Percentiles rank a stretch among this genome's conserved stretches.
These are phyloP conservation scores for Chrysodeixis includens DNA, from an alignment of 2,888 invertebrate genomes.

Conservation along the genomic window DNA sequence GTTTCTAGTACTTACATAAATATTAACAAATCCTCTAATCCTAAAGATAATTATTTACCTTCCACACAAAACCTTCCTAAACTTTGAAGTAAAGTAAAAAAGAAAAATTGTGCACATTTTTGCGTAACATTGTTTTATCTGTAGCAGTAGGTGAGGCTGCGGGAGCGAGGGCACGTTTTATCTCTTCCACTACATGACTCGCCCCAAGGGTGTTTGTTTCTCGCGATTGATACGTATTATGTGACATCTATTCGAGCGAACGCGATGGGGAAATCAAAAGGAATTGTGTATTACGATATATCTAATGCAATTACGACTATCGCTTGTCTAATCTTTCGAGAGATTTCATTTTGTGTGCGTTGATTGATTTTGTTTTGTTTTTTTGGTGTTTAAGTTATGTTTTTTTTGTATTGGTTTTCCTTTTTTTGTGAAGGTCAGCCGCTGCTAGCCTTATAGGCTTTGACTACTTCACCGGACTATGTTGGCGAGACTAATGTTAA, in stretches of 20 bases:
- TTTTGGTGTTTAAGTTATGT: constrained; percentile 11
- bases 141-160: constrained; percentile 50
- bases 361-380: constrained; percentile 32
- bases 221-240: constrained; percentile 75
- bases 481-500: no score
- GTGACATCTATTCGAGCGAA: constrained; percentile 62
- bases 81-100: constrained; percentile 32
- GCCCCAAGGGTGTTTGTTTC: constrained; percentile 74
- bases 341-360: constrained; percentile 20
- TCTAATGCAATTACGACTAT: constrained; percentile 52
- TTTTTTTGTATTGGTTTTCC: neutral
- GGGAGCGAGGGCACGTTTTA: constrained; percentile 66
- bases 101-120: constrained; percentile 46
- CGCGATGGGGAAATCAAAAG: constrained; percentile 56
- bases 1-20: no score
- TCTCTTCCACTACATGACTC: constrained; percentile 81
- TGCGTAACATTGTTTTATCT: constrained; percentile 57
- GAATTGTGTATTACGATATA: constrained; percentile 47
- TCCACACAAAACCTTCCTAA: constrained; percentile 9
- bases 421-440: no score
- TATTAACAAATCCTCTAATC: neutral
- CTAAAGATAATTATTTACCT: neutral
- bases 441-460: no score
- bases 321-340: constrained; percentile 35
- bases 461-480: no score